Conservation (phyloP, 2,888 invertebrate species). For the Ectemnius cavifrons region DNA sequence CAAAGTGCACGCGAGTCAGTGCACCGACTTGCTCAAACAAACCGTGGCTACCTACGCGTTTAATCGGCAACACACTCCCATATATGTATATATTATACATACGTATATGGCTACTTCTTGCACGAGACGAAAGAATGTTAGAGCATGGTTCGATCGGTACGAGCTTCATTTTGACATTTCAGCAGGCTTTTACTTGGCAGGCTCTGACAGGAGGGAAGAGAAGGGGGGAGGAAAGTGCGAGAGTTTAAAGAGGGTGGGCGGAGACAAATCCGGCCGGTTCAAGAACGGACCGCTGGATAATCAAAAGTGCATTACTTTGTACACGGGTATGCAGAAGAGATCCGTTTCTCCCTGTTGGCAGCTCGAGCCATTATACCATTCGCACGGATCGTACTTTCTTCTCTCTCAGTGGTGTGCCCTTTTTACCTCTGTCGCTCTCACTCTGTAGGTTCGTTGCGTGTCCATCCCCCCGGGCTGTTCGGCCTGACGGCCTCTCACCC, state of each 20-base stretch:
- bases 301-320: slow-evolving; percentile 53
- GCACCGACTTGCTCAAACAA: slow-evolving; percentile 28
- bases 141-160: background rate
- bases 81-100: background rate
- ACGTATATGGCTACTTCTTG: background rate
- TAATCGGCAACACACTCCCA: background rate
- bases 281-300: slow-evolving; percentile 32
- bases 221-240: too few species aligned
- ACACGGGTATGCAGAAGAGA: slow-evolving; percentile 43
- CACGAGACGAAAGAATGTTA: background rate
- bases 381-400: slow-evolving; percentile 6
- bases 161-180: background rate
- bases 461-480: slow-evolving; percentile 2
- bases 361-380: slow-evolving; percentile 43
- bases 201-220: too few species aligned
- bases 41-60: slow-evolving; percentile 31
- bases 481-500: slow-evolving; percentile 17
- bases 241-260: too few species aligned
- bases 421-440: background rate
- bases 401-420: background rate
- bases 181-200: too few species aligned
- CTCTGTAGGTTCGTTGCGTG: background rate
- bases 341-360: slow-evolving; percentile 41
- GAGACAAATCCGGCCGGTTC: slow-evolving; percentile 5
- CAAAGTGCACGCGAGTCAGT: slow-evolving; percentile 39